These are phyloP conservation scores for Dimorphilus gyrociliatus DNA, from an alignment of 2,888 invertebrate species.

Conservation along the genomic window DNA sequence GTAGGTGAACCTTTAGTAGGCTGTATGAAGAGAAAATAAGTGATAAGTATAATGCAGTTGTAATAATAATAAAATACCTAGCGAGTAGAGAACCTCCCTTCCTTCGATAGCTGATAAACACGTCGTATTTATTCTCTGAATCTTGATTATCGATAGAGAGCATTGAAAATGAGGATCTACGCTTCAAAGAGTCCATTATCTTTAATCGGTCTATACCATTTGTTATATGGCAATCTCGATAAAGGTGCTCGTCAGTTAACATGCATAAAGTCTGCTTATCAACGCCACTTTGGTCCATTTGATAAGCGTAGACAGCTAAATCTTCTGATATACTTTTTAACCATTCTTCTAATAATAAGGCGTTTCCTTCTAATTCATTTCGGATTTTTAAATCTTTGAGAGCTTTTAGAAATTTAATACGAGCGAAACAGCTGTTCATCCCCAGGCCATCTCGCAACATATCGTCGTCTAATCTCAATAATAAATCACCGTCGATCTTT, in stretches of 20 bases:
- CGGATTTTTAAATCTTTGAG: not conserved
- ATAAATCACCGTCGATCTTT: slow-evolving; percentile 85
- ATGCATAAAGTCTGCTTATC: slow-evolving; percentile 66
- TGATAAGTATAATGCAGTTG: not conserved
- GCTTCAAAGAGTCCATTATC: slow-evolving; percentile 70
- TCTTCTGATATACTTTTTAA: slow-evolving; percentile 66
- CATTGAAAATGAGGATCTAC: slow-evolving; percentile 39
- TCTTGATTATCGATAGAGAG: too few relatives aligned
- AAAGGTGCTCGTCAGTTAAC: slow-evolving; percentile 74
- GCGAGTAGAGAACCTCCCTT: slow-evolving; percentile 94
- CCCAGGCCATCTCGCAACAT: slow-evolving; percentile 83
- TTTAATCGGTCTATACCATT: slow-evolving; percentile 86
- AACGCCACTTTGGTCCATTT: slow-evolving; percentile 84
- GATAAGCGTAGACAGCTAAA: slow-evolving; percentile 88
- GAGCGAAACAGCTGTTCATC: slow-evolving; percentile 74
- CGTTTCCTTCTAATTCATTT: slow-evolving; percentile 53
- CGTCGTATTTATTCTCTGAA: slow-evolving; percentile 54
- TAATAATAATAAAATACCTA: slow-evolving; percentile 34
- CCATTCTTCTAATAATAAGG: slow-evolving; percentile 63
- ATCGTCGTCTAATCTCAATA: slow-evolving; percentile 75
- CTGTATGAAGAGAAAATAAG: slow-evolving; percentile 16
- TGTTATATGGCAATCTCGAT: slow-evolving; percentile 69
- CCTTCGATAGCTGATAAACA: slow-evolving; percentile 90
- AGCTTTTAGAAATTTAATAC: slow-evolving; percentile 56
- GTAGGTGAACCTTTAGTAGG: slow-evolving; percentile 77